Conservation (phyloP, 2,113 vertebrate genomes). For the Cyprinodon brontotheroides region DNA sequence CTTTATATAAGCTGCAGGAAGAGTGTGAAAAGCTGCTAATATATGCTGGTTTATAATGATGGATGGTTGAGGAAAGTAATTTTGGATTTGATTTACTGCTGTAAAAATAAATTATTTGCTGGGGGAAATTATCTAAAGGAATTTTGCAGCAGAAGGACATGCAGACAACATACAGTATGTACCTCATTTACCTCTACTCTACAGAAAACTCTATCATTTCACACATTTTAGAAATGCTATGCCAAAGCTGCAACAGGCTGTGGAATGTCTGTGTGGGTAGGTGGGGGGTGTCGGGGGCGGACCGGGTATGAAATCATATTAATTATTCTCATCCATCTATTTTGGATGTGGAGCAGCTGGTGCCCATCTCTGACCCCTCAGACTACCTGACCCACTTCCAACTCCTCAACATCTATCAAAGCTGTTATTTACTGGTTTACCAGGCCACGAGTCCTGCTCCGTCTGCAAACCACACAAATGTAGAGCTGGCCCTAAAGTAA, state of each 20-base stretch:
- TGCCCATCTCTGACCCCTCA: not conserved
- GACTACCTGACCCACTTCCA: not conserved
- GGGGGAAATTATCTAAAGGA: constrained; percentile 1
- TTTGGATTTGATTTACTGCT: constrained; percentile 15
- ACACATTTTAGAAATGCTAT: not conserved
- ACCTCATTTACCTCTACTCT: not conserved
- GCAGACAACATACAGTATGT: not conserved
- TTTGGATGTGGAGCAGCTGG: not conserved
- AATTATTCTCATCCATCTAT: not conserved
- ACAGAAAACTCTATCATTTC: not conserved
- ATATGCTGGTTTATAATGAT: constrained; percentile 29
- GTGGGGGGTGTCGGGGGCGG: too few species aligned
- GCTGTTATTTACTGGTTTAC: not conserved
- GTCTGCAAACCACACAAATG: not conserved
- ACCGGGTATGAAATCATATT: not conserved
- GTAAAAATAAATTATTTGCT: constrained; percentile 3
- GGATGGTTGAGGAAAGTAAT: constrained; percentile 13
- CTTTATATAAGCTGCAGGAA: constrained; percentile 18
- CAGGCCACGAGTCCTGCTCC: not conserved
- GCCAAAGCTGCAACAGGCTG: not conserved
- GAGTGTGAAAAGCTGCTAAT: constrained; percentile 24
- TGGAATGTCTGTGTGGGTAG: not conserved
- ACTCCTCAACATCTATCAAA: not conserved
- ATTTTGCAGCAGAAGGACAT: not conserved
- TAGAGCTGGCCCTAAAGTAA: not conserved